These are phyloP conservation scores for Mythimna impura DNA, from an alignment of 2,888 invertebrate genomes.

Conservation along the genomic window DNA sequence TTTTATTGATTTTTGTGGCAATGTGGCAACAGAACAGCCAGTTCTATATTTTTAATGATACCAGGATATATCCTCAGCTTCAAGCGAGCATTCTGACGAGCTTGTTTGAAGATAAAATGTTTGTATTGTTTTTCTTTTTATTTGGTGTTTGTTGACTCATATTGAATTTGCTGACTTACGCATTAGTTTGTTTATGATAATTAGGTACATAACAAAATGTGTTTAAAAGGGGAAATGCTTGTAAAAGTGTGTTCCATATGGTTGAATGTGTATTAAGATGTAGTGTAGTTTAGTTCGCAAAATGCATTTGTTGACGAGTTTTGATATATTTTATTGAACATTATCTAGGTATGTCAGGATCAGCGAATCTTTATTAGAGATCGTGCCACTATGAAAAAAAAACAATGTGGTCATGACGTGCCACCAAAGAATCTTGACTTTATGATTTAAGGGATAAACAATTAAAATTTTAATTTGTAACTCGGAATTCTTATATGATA, in stretches of 20 bases:
- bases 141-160: slow-evolving; percentile 12
- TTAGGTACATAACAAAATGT: not conserved
- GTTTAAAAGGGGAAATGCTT: not conserved
- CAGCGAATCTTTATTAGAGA: no score
- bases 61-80: slow-evolving; percentile 73
- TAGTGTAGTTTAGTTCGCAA: not conserved
- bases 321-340: no score
- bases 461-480: no score
- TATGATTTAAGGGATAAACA: no score
- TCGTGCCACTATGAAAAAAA: no score
- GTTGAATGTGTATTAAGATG: not conserved
- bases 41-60: slow-evolving; percentile 76
- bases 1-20: slow-evolving; percentile 59
- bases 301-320: slow-evolving; percentile 1
- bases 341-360: no score
- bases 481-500: no score
- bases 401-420: no score
- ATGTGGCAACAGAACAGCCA: slow-evolving; percentile 82
- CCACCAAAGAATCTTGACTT: no score
- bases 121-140: slow-evolving; percentile 71
- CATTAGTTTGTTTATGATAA: not conserved
- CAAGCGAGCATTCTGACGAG: slow-evolving; percentile 67
- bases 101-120: slow-evolving; percentile 91
- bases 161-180: not conserved
- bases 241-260: slow-evolving; percentile 6